A percentile compares a stretch with the other conserved stretches of the same genome.
Evolutionary conservation across 2,888 invertebrate genomes (phyloP).

Genomic region (Cyclophora albipunctata): DNA sequence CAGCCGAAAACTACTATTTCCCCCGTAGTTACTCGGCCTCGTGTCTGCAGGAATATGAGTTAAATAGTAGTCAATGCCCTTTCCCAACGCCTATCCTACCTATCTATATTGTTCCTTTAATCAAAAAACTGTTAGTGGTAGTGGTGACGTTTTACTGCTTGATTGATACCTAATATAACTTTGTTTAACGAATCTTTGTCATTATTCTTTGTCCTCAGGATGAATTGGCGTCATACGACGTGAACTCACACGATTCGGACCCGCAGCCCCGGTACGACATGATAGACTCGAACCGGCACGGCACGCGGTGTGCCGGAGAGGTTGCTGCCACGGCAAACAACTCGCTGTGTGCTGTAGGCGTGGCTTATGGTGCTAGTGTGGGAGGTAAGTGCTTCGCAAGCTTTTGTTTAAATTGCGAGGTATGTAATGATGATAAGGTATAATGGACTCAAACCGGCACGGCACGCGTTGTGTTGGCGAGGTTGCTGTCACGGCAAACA

Average conservation of each 20-base stretch:
- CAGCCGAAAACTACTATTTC: too few species aligned
- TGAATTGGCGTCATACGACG: constrained; percentile 96
- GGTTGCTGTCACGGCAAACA: constrained; percentile 97
- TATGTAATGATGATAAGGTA: constrained; percentile 82
- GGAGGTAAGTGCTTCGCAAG: constrained; percentile 78
- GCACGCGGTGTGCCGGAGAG: constrained; percentile 97
- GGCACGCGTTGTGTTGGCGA: constrained; percentile 98
- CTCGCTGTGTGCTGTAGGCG: constrained; percentile 95
- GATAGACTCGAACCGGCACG: constrained; percentile 96
- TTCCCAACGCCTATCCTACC: too few species aligned
- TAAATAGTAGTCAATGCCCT: too few species aligned
- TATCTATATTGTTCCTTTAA: too few species aligned
- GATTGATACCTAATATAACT: too few species aligned
- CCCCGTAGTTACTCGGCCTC: too few species aligned
- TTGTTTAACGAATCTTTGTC: too few species aligned
- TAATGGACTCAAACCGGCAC: constrained; percentile 96
- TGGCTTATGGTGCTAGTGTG: constrained; percentile 95
- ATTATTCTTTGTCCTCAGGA: constrained; percentile 76
- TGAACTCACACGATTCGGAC: constrained; percentile 96
- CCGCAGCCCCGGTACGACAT: constrained; percentile 98
- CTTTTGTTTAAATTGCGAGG: too few species aligned
- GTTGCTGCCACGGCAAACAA: constrained; percentile 98
- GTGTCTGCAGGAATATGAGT: too few species aligned
- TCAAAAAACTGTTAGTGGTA: too few species aligned
- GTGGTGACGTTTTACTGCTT: too few species aligned